phyloP scores from a whole-genome alignment of 2,888 invertebrate genomes.

The Calliopum simillimum region DNA sequence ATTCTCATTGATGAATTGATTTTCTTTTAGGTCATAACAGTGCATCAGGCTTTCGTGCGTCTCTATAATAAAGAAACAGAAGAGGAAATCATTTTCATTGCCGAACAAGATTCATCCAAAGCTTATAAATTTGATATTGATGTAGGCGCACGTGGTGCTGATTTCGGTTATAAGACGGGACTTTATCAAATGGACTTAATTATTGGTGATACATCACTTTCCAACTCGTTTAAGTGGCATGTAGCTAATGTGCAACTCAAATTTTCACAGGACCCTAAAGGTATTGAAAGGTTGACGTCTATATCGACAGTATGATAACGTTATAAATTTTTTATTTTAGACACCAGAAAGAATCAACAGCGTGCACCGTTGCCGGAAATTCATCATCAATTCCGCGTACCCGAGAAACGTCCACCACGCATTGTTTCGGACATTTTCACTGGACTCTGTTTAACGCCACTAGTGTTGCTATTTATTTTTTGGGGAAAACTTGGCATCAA shows the following conservation, averaged over 20 bases:
- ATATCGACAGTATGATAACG: not conserved
- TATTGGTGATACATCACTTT: conserved; percentile 90
- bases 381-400: conserved; percentile 87
- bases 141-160: conserved; percentile 81
- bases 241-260: conserved; percentile 83
- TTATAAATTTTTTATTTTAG: conserved; percentile 8
- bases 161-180: conserved; percentile 82
- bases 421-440: conserved; percentile 93
- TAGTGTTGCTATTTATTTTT: conserved; percentile 83
- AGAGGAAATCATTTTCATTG: conserved; percentile 94
- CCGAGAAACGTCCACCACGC: conserved; percentile 91
- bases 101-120: conserved; percentile 83
- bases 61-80: conserved; percentile 74
- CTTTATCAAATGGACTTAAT: conserved; percentile 84
- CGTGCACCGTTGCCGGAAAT: conserved; percentile 73
- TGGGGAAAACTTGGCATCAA: conserved; percentile 92
- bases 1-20: not conserved
- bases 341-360: conserved; percentile 43
- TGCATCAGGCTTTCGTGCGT: conserved; percentile 90
- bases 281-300: conserved; percentile 41
- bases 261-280: conserved; percentile 71
- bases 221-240: conserved; percentile 90
- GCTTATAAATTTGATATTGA: conserved; percentile 94
- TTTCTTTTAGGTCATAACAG: conserved; percentile 70
- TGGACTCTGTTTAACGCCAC: conserved; percentile 81